These are phyloP conservation scores for Alectura lathami DNA, from an alignment of 2,113 vertebrate species.

Conservation along the genomic window DNA sequence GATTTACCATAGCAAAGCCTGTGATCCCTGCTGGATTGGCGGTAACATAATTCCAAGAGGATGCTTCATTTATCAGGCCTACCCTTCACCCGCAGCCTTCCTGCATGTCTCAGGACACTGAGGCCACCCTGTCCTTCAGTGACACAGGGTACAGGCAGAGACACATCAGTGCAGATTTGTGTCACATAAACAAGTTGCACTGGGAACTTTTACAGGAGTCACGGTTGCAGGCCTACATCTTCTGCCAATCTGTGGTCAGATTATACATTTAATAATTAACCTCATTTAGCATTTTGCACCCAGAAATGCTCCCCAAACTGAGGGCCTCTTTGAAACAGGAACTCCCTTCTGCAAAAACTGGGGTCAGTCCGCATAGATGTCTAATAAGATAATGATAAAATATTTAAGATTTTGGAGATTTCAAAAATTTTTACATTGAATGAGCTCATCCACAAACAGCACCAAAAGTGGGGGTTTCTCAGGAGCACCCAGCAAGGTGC, in stretches of 20 bases:
- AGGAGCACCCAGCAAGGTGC: accelerated
- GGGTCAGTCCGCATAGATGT: background rate
- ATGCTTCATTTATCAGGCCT: background rate
- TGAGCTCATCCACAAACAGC: background rate
- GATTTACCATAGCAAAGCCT: background rate
- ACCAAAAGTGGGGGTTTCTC: background rate
- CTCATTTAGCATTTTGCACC: background rate
- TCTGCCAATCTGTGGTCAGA: background rate
- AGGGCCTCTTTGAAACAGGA: background rate
- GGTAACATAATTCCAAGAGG: accelerated
- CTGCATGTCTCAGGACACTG: background rate
- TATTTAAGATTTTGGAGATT: background rate
- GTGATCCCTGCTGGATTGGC: background rate
- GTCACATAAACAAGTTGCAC: background rate
- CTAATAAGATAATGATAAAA: background rate
- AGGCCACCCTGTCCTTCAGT: background rate
- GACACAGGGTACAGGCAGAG: background rate
- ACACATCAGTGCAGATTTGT: accelerated
- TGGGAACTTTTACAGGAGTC: background rate
- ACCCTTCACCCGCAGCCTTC: background rate
- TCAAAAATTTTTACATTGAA: accelerated
- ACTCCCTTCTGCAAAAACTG: background rate
- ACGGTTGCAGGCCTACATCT: background rate
- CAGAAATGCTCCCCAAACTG: background rate
- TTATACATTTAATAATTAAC: background rate